Evolutionary conservation across 2,888 invertebrate species (phyloP).

Genomic region (Drosophila borborema): DNA sequence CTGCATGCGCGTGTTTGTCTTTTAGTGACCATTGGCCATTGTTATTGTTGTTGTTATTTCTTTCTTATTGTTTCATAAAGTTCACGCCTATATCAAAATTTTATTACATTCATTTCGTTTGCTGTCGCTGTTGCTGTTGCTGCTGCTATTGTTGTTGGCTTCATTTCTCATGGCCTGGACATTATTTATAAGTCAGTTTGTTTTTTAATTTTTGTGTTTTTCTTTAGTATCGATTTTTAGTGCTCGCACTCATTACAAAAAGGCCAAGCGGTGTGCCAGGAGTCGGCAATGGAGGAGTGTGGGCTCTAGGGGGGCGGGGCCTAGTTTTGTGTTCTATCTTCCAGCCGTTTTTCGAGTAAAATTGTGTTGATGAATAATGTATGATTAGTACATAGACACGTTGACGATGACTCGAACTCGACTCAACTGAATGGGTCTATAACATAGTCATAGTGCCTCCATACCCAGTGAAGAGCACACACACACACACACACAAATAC

Average conservation of each 20-base stretch:
- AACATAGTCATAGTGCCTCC: conserved; percentile 10
- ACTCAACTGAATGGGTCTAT: conserved; percentile 27
- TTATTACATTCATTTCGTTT: conserved; percentile 51
- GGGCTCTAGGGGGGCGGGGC: background rate
- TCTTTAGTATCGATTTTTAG: conserved; percentile 74
- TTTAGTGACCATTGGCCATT: conserved; percentile 48
- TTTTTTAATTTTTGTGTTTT: conserved; percentile 67
- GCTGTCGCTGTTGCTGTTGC: conserved; percentile 9
- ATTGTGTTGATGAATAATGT: conserved; percentile 75
- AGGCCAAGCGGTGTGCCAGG: background rate
- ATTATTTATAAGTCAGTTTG: conserved; percentile 74
- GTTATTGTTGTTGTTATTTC: conserved; percentile 14
- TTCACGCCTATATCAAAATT: conserved; percentile 80
- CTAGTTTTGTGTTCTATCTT: conserved; percentile 46
- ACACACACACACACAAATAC: conserved; percentile 16
- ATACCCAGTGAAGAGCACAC: conserved; percentile 29
- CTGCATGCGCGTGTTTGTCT: conserved; percentile 76
- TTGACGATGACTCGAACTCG: conserved; percentile 79
- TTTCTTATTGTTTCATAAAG: conserved; percentile 64
- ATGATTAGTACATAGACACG: conserved; percentile 81
- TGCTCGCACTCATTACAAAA: conserved; percentile 51
- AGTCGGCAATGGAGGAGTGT: background rate
- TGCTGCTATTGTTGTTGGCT: conserved; percentile 16
- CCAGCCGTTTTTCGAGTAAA: conserved; percentile 78
- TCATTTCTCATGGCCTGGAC: conserved; percentile 32